Base-by-base conservation (phyloP, 2,113 vertebrate species). In the Vicugna pacos region DNA sequence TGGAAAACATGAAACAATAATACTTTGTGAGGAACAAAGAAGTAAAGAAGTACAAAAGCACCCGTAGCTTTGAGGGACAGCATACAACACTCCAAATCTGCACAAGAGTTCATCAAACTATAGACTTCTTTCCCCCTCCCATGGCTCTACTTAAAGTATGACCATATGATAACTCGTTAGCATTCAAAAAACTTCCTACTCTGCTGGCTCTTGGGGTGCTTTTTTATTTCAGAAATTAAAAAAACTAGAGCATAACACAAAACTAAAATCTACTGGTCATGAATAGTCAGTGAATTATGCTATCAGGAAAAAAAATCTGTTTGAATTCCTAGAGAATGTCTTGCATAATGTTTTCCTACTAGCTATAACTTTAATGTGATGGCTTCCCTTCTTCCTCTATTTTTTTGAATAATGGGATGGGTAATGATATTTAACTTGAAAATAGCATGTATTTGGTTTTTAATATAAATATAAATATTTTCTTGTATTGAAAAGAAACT, bases 1-100 rank as follows among this genome's bases (percentile, higher is more conserved):
- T 19, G 77, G 73, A 38, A 0, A 0, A 80, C 80, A 84, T 82
- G 67, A 97, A 96, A 96, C 90, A 91, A 13, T 93, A 89, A 96
- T 83, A 56, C 82, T 88, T 52, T 0, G 0, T 96, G 91, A 97
- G 56, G 38, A 94, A 50, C 42, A 79, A 30, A 70, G 42, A 67
- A n/a, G 28, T 35, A 19, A 26, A 70, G 48, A 76, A 38, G 20
- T 35, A 16, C 12, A 35, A 69, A 85, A 73, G 48, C 35, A 24
- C 24, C 50, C 86, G 48, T 2, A 81, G 60, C 35, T 86, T 24
- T 22, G 58, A 92, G 65, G 48, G 89, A 38, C 28, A 69, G 52
- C 50, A 58, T 50, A 48, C 38, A 42, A 22, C 52, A 8, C 26
- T 83, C 28, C 48, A 67, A 86, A 11, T 52, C 73, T 35, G 38